phyloP scores from a whole-genome alignment of 2,797 vertebrate genomes.

The Todus mexicanus region DNA sequence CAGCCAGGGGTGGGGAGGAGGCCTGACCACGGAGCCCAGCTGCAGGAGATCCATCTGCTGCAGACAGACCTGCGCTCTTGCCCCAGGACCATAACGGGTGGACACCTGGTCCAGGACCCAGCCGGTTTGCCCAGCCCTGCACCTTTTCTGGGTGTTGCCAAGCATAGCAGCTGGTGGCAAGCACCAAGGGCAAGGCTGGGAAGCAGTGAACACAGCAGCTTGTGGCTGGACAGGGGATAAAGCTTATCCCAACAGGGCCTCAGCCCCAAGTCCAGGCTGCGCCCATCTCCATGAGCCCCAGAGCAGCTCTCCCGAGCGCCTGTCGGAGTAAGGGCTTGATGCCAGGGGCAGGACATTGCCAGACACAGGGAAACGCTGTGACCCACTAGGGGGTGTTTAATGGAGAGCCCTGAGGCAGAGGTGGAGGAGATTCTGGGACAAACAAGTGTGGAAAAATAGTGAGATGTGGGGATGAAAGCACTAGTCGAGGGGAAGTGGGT shows the following conservation, averaged over 20 bases:
- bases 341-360: neutral
- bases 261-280: accelerated
- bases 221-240: accelerated
- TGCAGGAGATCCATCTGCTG: neutral
- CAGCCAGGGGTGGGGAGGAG: neutral
- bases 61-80: neutral
- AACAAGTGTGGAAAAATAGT: neutral
- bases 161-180: neutral
- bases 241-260: neutral
- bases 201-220: no score
- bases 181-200: neutral
- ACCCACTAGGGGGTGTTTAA: neutral
- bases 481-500: no score
- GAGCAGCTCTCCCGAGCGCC: neutral
- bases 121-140: neutral
- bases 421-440: neutral
- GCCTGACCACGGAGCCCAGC: neutral
- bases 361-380: neutral
- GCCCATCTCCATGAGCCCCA: no score
- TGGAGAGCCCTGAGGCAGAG: neutral
- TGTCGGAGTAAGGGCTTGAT: accelerated
- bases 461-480: neutral
- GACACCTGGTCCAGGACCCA: no score
- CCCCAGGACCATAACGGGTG: no score
- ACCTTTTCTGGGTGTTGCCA: neutral